Base-by-base conservation (phyloP, 1,140 invertebrate genomes). In the Megalopta genalis region DNA sequence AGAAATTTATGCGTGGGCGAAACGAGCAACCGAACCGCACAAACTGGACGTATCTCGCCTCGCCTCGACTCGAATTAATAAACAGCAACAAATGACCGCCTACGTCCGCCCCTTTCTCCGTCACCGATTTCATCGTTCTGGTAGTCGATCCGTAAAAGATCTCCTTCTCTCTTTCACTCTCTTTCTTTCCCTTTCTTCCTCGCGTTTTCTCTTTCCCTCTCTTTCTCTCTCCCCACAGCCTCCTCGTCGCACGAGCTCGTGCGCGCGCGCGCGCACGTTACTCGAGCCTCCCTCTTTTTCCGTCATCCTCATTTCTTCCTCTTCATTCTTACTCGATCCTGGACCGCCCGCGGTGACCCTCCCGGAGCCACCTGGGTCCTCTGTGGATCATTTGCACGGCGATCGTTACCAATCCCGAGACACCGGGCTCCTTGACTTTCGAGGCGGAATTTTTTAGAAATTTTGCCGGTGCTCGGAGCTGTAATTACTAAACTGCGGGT, bases 51-150 rank as follows among this genome's bases (percentile, higher is more conserved):
- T 90, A 85, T 91, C 88, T 90, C 87, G 89, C 87, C 89, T 91
- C 87, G 89, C 87, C 89, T 91, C 89, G 88, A 85, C 88, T 91
- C 89, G 90, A 91, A 92, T 92, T 92, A 92, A 92, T 92, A 91
- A 92, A 91, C 90, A 91, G 88, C 90, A 90, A 91, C 91, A 91
- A 91, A 91, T 91, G 88, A 90, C 88, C 89, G 88, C 87, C 88
- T 88, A 90, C 91, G 88, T 89, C 88, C 88, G 86, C 88, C 88
- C 87, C 87, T 88, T 87, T 90, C 86, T 83, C 86, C 76, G 85
- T 87, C 79, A 81, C 89, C 87, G 90, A 90, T 91, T 91, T 91
- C 88, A 88, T 88, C 86, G 88, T 88, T 84, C 84, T 88, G 83
- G 85, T 88, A 88, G 88, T 86, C 89, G 86, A 91, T 90, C 89